phyloP scores from a whole-genome alignment of 1,140 invertebrate species.

The Choristoneura fumiferana region DNA sequence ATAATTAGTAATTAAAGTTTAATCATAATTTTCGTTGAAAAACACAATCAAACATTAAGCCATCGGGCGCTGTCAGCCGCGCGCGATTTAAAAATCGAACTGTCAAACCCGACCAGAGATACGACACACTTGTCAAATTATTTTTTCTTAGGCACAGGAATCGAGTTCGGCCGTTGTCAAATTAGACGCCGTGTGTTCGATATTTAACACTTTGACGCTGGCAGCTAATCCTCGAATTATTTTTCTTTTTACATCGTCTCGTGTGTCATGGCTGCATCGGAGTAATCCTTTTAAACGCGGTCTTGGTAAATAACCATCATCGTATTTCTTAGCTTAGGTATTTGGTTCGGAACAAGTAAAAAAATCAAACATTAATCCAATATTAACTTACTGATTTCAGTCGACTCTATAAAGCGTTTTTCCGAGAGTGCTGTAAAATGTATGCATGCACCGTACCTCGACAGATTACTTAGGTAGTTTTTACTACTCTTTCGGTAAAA shows the following conservation, averaged over 20 bases:
- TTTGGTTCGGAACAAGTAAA: conserved; percentile 36
- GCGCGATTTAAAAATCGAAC: conserved; percentile 48
- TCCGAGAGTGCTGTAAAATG: no score
- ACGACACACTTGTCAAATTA: conserved; percentile 64
- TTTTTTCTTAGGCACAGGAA: conserved; percentile 40
- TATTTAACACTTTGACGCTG: conserved; percentile 77
- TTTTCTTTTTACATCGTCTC: conserved; percentile 62
- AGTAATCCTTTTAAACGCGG: conserved; percentile 74
- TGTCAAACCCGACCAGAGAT: conserved; percentile 67
- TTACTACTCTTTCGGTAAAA: no score
- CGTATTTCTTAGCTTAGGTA: conserved; percentile 53
- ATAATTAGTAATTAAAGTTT: conserved; percentile 54
- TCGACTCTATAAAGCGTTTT: no score
- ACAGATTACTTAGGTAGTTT: no score
- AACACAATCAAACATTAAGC: conserved; percentile 53
- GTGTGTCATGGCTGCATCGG: conserved; percentile 54
- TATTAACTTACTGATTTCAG: not conserved
- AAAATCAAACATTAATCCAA: conserved; percentile 57
- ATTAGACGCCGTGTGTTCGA: conserved; percentile 69
- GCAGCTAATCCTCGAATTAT: conserved; percentile 71
- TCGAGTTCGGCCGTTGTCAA: conserved; percentile 60
- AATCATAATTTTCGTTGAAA: conserved; percentile 62
- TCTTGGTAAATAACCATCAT: conserved; percentile 55
- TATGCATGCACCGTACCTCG: no score
- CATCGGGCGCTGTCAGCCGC: conserved; percentile 38